Evolutionary conservation across 53 echinoderm and acorn worm genomes (phyloP), one percentile per base, ranked within the genome.

Genomic region (Astropecten irregularis): DNA sequence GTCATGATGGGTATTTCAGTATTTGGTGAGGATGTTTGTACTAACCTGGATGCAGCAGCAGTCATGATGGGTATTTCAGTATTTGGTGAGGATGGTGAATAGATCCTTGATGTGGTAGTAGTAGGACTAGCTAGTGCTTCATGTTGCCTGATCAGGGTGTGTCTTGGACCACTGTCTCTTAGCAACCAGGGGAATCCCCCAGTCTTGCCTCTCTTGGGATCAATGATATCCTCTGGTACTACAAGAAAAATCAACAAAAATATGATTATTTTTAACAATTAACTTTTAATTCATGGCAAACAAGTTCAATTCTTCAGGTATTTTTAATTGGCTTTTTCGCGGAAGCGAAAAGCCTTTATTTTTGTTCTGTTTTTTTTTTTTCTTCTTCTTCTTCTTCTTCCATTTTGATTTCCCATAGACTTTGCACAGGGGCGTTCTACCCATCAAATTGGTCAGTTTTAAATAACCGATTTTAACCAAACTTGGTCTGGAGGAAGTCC

Each of bases 221-320:
- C 88, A 46, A 93, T 93, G 14, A 93, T 89, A 19, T 95, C 95
- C 42, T 95, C 95, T 23, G 93, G 95, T 69, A 93, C 95, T 95
- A 51, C 7, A 31, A 14, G 20, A 18, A 70, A 0, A 42, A 69
- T 9, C 1, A 2, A 82, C 39, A 52, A 83, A 19, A 36, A n/a
- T n/a, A 68, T 14, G 21, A n/a, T 16, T 25, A 21, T 15, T 16
- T 20, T 70, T 8, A 35, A 2, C n/a, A 42, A 40, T 70, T 3
- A 31, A 31, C 19, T 20, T 0, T 65, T 23, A 63, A 30, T 16
- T 21, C 6, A 19, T 4, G 6, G 52, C 52, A 51, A 18, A 51
- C 1, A 21, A 18, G 0, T 3, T 15, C 20, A 3, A 20, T 52
- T 52, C 19, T 20, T 19, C 11, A 22, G 9, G 23, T 9, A n/a